Conservation (phyloP, 2,797 vertebrate genomes). For the Helarctos malayanus region DNA sequence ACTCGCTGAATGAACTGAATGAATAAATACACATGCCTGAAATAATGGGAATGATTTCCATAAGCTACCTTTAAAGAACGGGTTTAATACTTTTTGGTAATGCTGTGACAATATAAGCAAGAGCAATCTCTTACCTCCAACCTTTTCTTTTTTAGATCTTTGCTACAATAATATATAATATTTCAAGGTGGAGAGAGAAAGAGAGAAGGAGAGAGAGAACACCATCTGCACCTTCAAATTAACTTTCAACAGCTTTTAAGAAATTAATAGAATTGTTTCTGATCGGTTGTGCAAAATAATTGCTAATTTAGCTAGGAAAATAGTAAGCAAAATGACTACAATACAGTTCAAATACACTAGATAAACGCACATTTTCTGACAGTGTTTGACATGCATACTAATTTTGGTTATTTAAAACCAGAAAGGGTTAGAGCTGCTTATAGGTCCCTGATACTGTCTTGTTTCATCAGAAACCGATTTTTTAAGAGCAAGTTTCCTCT, state of each 20-base stretch:
- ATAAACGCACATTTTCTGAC: not conserved
- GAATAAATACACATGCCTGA: not conserved
- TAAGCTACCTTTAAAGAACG: not conserved
- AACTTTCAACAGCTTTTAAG: not conserved
- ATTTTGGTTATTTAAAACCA: conserved; percentile 2
- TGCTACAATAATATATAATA: not conserved
- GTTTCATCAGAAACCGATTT: not conserved
- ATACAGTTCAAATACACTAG: not conserved
- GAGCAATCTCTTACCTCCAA: not conserved
- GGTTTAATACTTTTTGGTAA: not conserved
- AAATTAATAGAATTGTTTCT: not conserved
- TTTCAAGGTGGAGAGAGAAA: not conserved
- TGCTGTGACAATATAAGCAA: not conserved
- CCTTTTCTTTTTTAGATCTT: not conserved
- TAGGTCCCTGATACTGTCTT: not conserved
- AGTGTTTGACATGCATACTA: not conserved
- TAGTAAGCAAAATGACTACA: not conserved
- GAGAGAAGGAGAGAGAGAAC: not conserved
- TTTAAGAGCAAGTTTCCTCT: not conserved
- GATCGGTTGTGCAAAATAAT: not conserved
- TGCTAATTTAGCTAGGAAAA: not conserved
- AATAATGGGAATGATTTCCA: conserved; percentile 26
- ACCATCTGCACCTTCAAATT: not conserved
- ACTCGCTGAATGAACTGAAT: not conserved
- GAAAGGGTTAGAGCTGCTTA: not conserved